phyloP scores from a whole-genome alignment of 2,113 vertebrate species.

The Passerina amoena region DNA sequence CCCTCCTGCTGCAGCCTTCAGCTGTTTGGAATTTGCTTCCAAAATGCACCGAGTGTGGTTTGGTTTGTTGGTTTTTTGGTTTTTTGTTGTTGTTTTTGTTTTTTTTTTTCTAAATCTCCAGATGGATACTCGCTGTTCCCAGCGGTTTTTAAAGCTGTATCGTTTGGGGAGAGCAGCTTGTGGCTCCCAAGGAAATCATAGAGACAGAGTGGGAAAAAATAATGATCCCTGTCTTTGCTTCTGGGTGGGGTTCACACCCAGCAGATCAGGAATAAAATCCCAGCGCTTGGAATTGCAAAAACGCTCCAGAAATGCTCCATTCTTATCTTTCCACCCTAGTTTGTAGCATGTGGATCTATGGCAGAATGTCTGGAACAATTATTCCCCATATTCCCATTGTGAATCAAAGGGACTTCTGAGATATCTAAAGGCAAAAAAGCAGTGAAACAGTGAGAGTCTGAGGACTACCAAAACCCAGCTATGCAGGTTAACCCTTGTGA shows the following conservation, averaged over 20 bases:
- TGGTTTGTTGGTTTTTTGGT: neutral
- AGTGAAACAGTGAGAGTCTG: neutral
- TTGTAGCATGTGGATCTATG: fast-evolving
- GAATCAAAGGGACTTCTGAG: neutral
- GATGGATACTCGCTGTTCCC: neutral
- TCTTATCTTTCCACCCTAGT: neutral
- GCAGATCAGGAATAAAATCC: neutral
- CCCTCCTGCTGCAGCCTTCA: conserved; percentile 62
- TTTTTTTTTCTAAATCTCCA: neutral
- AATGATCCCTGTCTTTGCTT: neutral
- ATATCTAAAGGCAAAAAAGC: neutral
- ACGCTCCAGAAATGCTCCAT: neutral
- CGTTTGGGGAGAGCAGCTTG: neutral
- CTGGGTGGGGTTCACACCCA: neutral
- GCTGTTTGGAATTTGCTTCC: conserved; percentile 49
- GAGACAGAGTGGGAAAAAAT: neutral
- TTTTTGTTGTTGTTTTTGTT: neutral
- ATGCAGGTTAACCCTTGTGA: neutral
- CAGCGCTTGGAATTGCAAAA: neutral
- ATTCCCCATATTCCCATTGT: neutral
- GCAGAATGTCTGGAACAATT: neutral
- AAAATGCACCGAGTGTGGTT: neutral
- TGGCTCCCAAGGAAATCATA: neutral
- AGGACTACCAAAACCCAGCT: neutral
- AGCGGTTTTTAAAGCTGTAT: neutral